Conservation (phyloP, 2,888 invertebrate genomes). For the Sphaerophoria rueppellii region DNA sequence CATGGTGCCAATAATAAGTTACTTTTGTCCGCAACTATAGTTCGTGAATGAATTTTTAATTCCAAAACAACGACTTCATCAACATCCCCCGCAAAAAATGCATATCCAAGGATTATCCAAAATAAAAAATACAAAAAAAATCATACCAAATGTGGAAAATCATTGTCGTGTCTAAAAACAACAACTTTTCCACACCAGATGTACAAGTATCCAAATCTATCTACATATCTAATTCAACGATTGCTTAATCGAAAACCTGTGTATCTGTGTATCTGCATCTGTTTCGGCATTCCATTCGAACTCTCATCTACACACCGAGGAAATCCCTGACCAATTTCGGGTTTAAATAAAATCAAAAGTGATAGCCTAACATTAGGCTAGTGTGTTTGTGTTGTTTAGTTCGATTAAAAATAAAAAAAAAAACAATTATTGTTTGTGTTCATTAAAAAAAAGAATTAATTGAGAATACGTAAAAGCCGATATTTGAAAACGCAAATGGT, state of each 20-base stretch:
- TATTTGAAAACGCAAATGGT: too few relatives aligned
- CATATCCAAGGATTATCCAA: neutral
- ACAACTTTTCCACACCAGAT: neutral
- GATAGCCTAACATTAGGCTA: slow-evolving; percentile 52
- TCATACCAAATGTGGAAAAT: neutral
- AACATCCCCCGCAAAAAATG: neutral
- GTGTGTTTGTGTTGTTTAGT: slow-evolving; percentile 24
- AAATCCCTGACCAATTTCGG: slow-evolving; percentile 37
- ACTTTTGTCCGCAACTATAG: neutral
- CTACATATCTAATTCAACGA: slow-evolving; percentile 47
- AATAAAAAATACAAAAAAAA: neutral
- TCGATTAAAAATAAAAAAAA: slow-evolving; percentile 17
- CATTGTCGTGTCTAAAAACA: slow-evolving; percentile 34
- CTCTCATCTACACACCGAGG: neutral
- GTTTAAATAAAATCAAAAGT: slow-evolving; percentile 39
- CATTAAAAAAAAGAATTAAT: neutral
- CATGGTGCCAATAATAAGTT: slow-evolving; percentile 29
- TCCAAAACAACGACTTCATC: slow-evolving; percentile 6
- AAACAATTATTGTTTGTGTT: neutral
- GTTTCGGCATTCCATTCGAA: too few relatives aligned
- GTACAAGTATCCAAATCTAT: neutral
- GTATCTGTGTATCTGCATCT: neutral
- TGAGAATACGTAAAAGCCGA: neutral
- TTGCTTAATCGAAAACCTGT: slow-evolving; percentile 34
- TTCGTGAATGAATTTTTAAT: neutral